Base-by-base conservation (phyloP, 2,113 vertebrate genomes). In the Megaceryle maxima region DNA sequence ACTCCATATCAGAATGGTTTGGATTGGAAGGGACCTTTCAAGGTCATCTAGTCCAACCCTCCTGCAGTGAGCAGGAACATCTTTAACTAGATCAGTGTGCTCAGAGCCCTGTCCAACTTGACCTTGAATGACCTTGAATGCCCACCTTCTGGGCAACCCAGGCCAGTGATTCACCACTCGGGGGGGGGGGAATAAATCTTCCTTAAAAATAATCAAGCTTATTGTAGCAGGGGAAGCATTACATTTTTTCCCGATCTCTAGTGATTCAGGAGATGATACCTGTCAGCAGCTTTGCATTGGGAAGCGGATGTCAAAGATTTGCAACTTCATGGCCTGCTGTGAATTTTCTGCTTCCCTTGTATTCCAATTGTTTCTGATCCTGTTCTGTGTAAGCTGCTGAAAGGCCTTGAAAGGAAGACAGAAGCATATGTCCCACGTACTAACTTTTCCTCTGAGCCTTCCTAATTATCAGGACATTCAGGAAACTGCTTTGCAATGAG, bases 31-130 rank as follows among this genome's bases (percentile, higher is more conserved):
- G 24, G 29, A 35, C 39, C 6, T 60, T 46, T 21, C 15, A 60
- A 76, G 21, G 21, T 28, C 8, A 4, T 46, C 18, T 39, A 8
- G 17, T 35, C 19, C 41, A 39, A 1, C 8, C 10, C 8, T 15
- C 16, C 25, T 76, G 50, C 41, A 26, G 2, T 48, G 9, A 56
- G 43, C 43, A 68, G 25, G 33, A 29, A 31, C 18, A 41, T n/a
- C 24, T 62, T 57, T 31, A 69, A 12, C 29, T 63, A 12, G 4
- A 21, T 41, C 35, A 57, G 24, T 6, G 53, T 95, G 24, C 26
- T 69, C 19, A 62, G 77, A 74, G 33, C 22, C 22, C 44, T 0
- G 0, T 69, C 37, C 0, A 4, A 0, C 33, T n/a, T 91, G 59
- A 28, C 26, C 44, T 43, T 37, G 37, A 31, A 24, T 62, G 59